Evolutionary conservation across 2,797 vertebrate species (phyloP), one percentile per base, ranked within the genome.

Genomic region (Chelidonichthys spinosus): DNA sequence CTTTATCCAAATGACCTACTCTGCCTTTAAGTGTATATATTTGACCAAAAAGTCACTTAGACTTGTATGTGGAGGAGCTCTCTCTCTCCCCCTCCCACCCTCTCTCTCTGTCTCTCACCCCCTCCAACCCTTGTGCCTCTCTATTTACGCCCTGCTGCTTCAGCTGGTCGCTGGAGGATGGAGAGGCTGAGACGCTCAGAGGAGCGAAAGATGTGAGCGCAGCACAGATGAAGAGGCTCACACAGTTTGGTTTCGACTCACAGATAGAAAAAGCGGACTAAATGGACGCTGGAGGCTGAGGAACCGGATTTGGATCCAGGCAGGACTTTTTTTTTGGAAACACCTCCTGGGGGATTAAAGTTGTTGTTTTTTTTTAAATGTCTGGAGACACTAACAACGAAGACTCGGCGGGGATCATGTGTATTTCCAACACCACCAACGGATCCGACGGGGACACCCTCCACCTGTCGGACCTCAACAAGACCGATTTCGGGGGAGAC

Each of bases 401-500:
- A n/a, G 83, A 77, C 50, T 82, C 90, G 3, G 74, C 69, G 4
- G 80, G 70, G 36, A 3, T 60, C 18, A 89, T 76, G 78, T 92
- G 75, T 4, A 14, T 71, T 63, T 72, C 74, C 10, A 94, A 94
- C 86, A 65, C 66, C 40, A 91, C 88, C 46, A 92, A 93, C 81
- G 59, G 81, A 35, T 93, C 93, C 0, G 72, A 71, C 76, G 25
- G 35, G 0, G 90, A 89, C 52, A 25, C 39, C 50, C 14, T 59
- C n/a, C 84, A 64, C 52, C 69, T 63, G 71, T 39, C 72, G 2
- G 82, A 85, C 46, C 63, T 47, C 1, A 65, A 33, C 2, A 82
- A 65, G 15, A 53, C 86, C 2, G 92, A 92, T 1, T 76, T 86
- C 0, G 69, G 77, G 7, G 91, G 93, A 36, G 96, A 95, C 68